Conservation (phyloP, 2,797 vertebrate genomes). For the Xyrichtys novacula region DNA sequence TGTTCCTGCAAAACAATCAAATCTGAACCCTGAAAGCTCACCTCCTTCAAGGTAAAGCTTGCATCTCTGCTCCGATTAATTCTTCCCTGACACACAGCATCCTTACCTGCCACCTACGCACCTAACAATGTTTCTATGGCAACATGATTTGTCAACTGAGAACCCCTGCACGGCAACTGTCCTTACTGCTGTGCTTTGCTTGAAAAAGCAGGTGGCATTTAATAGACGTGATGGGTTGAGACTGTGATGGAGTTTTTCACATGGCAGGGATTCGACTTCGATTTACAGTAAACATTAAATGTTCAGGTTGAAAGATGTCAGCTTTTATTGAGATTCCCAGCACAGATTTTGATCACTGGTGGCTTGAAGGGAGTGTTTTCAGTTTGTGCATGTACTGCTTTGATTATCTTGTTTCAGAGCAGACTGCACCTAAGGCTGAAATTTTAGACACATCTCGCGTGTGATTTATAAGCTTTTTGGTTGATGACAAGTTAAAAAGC, state of each 20-base stretch:
- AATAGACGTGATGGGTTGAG: constrained; percentile 25
- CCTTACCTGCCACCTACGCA: constrained; percentile 75
- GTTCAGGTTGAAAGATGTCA: constrained; percentile 10
- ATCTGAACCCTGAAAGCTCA: background rate
- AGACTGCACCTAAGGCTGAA: background rate
- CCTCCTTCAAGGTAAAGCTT: constrained; percentile 10
- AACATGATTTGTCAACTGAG: constrained; percentile 76
- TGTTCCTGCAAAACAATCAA: background rate
- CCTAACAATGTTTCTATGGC: constrained; percentile 78
- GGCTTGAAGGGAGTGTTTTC: background rate
- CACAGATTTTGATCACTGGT: constrained; percentile 10
- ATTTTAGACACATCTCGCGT: background rate
- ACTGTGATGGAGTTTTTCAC: constrained; percentile 37
- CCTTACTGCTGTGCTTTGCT: constrained; percentile 33
- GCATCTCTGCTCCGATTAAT: constrained; percentile 51
- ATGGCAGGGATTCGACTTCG: constrained; percentile 16
- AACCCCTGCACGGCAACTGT: constrained; percentile 42
- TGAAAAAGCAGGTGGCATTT: constrained; percentile 35
- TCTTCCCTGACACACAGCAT: constrained; percentile 53
- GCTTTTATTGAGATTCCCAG: constrained; percentile 44
- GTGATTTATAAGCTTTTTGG: background rate
- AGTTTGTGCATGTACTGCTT: background rate
- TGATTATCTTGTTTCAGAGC: background rate
- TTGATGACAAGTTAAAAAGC: background rate
- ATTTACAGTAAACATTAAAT: constrained; percentile 35